These are phyloP conservation scores for Morpho achilles DNA, from an alignment of 2,888 invertebrate species.

Conservation along the genomic window DNA sequence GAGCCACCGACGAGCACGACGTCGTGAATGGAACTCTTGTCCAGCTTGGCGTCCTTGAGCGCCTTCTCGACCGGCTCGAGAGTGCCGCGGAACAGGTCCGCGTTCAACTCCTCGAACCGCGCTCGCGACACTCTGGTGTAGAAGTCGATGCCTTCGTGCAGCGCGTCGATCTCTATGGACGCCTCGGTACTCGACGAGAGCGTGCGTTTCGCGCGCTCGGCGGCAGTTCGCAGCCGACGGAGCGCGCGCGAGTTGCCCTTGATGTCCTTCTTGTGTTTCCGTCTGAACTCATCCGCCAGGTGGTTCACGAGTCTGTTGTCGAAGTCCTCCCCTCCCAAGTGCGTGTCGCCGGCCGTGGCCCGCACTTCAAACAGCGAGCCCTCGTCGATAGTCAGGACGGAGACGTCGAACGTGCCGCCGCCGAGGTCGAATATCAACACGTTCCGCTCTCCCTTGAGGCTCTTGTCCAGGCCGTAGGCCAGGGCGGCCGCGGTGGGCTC, in stretches of 20 bases:
- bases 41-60: constrained; percentile 87
- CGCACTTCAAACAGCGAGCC: no score
- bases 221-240: constrained; percentile 85
- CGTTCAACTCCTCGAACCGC: constrained; percentile 86
- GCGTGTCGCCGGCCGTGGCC: no score
- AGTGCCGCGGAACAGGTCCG: constrained; percentile 51
- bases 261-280: constrained; percentile 85
- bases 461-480: constrained; percentile 82
- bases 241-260: constrained; percentile 82
- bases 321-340: no score
- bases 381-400: constrained; percentile 59
- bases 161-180: constrained; percentile 48
- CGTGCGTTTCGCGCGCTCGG: constrained; percentile 61
- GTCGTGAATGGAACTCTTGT: constrained; percentile 86
- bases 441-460: constrained; percentile 61
- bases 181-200: constrained; percentile 76
- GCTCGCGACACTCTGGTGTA: constrained; percentile 86
- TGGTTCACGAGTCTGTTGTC: constrained; percentile 49
- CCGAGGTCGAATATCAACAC: constrained; percentile 56
- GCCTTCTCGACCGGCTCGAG: constrained; percentile 89
- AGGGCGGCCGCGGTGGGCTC: constrained; percentile 83
- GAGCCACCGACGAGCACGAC: constrained; percentile 89
- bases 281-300: constrained; percentile 84
- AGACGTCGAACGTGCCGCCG: constrained; percentile 87
- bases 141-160: constrained; percentile 84